Conservation (phyloP, 2,113 vertebrate genomes). For the Oncorhynchus mykiss region DNA sequence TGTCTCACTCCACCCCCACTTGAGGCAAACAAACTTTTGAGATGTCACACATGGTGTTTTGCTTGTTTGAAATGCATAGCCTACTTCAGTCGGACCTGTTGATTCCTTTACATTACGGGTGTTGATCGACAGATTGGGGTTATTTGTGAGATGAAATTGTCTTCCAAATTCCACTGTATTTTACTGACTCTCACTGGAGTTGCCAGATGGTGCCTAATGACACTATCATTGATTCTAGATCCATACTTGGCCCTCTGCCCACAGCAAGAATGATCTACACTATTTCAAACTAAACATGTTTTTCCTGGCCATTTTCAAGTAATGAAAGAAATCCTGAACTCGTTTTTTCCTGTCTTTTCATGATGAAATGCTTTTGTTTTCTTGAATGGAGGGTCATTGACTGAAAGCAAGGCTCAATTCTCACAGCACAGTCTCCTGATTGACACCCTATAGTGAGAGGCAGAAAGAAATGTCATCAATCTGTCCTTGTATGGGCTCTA, state of each 20-base stretch:
- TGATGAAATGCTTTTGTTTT: too few species aligned
- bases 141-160: neutral
- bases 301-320: neutral
- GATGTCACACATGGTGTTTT: neutral
- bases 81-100: neutral
- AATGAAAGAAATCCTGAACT: too few species aligned
- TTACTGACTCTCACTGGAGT: too few species aligned
- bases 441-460: neutral
- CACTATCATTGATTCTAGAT: conserved; percentile 15
- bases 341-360: too few species aligned
- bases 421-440: too few species aligned
- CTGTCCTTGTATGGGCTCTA: neutral
- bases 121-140: neutral
- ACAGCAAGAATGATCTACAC: neutral
- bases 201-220: too few species aligned
- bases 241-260: conserved; percentile 7
- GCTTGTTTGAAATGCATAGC: neutral
- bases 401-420: neutral
- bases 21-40: neutral
- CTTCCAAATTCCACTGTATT: too few species aligned
- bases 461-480: neutral
- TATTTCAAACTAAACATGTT: neutral
- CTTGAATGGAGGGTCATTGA: neutral
- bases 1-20: neutral
- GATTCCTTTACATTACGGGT: neutral